phyloP scores from a whole-genome alignment of 2,113 vertebrate genomes.

The Martes martes region DNA sequence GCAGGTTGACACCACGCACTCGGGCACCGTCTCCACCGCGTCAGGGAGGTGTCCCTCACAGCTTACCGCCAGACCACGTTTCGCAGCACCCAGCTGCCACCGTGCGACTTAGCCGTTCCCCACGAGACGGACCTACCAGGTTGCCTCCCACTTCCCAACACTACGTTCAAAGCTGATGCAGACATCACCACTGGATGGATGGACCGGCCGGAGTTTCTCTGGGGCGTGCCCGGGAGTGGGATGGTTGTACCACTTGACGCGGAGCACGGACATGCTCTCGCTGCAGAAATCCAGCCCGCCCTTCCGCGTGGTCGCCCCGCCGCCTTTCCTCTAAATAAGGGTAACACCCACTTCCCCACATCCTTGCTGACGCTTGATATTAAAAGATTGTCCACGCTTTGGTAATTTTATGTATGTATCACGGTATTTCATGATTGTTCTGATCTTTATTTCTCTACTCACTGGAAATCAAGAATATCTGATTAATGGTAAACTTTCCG shows the following conservation, averaged over 20 bases:
- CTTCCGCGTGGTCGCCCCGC: neutral
- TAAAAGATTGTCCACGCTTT: neutral
- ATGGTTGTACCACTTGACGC: neutral
- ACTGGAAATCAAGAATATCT: neutral
- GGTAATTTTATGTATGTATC: neutral
- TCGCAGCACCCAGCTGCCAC: neutral
- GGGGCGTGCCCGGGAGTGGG: neutral
- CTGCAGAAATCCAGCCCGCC: neutral
- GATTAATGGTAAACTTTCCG: neutral
- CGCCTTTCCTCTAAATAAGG: neutral
- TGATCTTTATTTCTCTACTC: neutral
- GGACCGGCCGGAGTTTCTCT: fast-evolving
- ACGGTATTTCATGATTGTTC: neutral
- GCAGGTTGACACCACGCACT: fast-evolving
- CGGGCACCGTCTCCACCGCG: neutral
- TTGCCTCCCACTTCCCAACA: neutral
- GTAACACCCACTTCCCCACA: neutral
- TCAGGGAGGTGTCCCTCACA: fast-evolving
- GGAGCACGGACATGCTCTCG: neutral
- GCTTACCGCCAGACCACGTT: neutral
- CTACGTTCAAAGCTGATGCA: neutral
- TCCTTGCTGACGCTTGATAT: neutral
- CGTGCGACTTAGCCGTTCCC: neutral
- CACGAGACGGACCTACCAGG: neutral
- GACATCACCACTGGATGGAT: neutral